Evolutionary conservation across 2,888 invertebrate genomes (phyloP).

Genomic region (Tinea trinotella): DNA sequence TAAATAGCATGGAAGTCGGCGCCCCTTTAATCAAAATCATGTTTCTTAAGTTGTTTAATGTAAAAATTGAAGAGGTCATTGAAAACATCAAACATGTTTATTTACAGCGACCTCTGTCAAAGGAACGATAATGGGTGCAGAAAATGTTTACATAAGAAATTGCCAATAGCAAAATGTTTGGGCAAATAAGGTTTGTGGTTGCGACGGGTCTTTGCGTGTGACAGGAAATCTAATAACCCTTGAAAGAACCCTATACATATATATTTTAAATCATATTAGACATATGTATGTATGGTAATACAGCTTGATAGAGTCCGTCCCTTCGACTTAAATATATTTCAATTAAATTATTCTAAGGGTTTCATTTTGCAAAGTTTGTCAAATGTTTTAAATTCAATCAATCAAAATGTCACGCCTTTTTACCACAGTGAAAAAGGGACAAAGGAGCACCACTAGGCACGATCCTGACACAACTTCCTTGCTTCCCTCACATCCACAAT

Average conservation of each 20-base stretch:
- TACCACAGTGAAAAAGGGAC: too few species aligned
- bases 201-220: conserved; percentile 46
- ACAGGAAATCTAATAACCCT: conserved; percentile 64
- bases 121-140: conserved; percentile 38
- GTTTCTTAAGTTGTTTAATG: too few species aligned
- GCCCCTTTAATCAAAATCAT: too few species aligned
- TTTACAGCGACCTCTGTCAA: not conserved
- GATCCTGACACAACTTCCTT: too few species aligned
- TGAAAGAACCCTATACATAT: conserved; percentile 31
- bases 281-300: too few species aligned
- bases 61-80: not conserved
- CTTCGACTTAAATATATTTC: not conserved
- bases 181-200: conserved; percentile 51
- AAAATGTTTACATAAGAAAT: conserved; percentile 59
- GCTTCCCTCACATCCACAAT: too few species aligned
- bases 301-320: not conserved
- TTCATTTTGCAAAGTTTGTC: too few species aligned
- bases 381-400: too few species aligned
- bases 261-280: not conserved
- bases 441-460: too few species aligned
- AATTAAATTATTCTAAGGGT: too few species aligned
- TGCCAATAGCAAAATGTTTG: conserved; percentile 49
- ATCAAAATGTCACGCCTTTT: too few species aligned
- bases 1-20: too few species aligned
- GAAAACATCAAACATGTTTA: not conserved